These are phyloP conservation scores for Andrena hattorfiana DNA, from an alignment of 2,888 invertebrate genomes.

Conservation along the genomic window DNA sequence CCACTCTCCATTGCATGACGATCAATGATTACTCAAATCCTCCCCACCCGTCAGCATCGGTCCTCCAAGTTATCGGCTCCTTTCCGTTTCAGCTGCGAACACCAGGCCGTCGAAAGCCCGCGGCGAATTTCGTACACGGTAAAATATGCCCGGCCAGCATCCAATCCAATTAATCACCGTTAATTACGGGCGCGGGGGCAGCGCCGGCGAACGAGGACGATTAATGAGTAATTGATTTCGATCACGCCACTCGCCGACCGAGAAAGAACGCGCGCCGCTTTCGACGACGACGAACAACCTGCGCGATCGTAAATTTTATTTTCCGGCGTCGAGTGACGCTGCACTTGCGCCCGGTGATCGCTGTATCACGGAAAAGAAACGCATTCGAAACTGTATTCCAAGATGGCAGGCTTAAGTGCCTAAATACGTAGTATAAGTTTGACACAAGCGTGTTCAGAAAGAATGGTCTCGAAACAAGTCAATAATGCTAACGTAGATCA, in stretches of 20 bases:
- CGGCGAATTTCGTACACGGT: slow-evolving; percentile 75
- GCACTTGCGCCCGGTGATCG: slow-evolving; percentile 8
- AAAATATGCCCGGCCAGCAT: slow-evolving; percentile 74
- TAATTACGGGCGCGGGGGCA: slow-evolving; percentile 81
- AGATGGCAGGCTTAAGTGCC: background rate
- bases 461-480: background rate
- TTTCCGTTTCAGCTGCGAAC: slow-evolving; percentile 48
- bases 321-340: slow-evolving; percentile 24
- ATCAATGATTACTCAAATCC: slow-evolving; percentile 76
- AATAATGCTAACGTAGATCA: background rate
- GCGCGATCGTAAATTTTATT: slow-evolving; percentile 59
- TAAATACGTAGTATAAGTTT: background rate
- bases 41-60: slow-evolving; percentile 49
- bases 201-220: slow-evolving; percentile 74
- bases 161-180: slow-evolving; percentile 81
- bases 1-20: slow-evolving; percentile 71
- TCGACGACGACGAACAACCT: slow-evolving; percentile 18
- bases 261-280: slow-evolving; percentile 57
- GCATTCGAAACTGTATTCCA: background rate
- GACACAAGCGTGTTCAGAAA: background rate
- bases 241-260: slow-evolving; percentile 79
- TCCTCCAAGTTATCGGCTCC: slow-evolving; percentile 46
- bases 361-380: background rate
- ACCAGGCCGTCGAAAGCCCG: slow-evolving; percentile 56
- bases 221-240: slow-evolving; percentile 83